Evolutionary conservation across 1,140 invertebrate species (phyloP), one percentile per base, ranked within the genome.

Genomic region (Lepidotrigona ventralis): DNA sequence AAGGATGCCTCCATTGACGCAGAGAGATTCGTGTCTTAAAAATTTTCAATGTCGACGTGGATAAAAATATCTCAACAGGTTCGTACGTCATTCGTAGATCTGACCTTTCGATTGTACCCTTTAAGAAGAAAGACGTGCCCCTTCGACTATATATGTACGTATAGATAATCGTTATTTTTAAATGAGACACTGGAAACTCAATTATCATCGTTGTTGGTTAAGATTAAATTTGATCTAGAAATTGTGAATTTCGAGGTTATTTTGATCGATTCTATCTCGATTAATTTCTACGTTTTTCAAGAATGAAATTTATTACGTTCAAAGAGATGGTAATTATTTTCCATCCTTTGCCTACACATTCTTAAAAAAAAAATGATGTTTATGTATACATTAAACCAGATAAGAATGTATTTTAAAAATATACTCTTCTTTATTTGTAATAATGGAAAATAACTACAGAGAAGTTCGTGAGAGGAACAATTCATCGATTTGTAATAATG

Each of bases 21-120:
- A 33, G 23, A 51, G n/a, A 39, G 11, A 33, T 23, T 71, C 15
- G 23, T n/a, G 21, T 26, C 26, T 72, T 54, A 81, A 66, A 60
- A 73, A 63, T 74, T 54, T 19, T 53, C 58, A 74, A 63, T 66
- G 66, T 21, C 29, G 21, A 53, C n/a, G 26, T 29, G 51, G 6
- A 79, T 33, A 58, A 58, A 79, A 79, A 79, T 79, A 79, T 17
- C 66, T 70, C 51, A 21, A n/a, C 77, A 58, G 33, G 33, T 58
- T 46, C 53, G 29, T 46, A 79, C 77, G 64, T 79, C 77, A 79
- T 46, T 51, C 21, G 12, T 66, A 56, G 53, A 58, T 33, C 15
- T 70, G 66, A 70, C 66, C 66, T 79, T 79, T 70, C 77, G 77
- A 79, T 79, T 51, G 26, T n/a, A 70, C 17, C 29, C 29, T 29